Base-by-base conservation (phyloP, 2,797 vertebrate genomes). In the Basileuterus tristriatus region DNA sequence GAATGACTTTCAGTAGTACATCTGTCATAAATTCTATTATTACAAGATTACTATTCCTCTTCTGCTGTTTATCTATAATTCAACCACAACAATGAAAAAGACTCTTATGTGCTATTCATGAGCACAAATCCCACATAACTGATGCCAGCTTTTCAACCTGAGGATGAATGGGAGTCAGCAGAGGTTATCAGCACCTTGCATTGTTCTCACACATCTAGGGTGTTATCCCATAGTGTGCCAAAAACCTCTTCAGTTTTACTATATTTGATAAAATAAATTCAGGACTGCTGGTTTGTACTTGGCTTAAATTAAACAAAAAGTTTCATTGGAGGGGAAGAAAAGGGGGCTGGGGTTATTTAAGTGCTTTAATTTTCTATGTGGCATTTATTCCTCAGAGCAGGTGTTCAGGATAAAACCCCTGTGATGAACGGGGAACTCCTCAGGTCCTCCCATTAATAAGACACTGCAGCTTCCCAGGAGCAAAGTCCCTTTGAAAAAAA, bases 1-100 rank as follows among this genome's bases (percentile, higher is more conserved):
- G 88, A 82, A 94, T 63, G 92, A 50, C 70, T 92, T 79, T 41
- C 39, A 41, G 30, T 37, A 55, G 39, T 81, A 49, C 81, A 69
- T 72, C 32, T 91, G 74, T 83, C 87, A 90, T 69, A 8, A 82
- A 89, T 89, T 95, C 88, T 82, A 43, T 87, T 93, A 89, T 80
- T 92, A 30, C 87, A 89, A 85, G 84, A 52, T 81, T 89, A 86
- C 87, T 81, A 41, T 71, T 96, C 39, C 30, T 30, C 56, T 65
- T 95, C 93, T 74, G 30, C 58, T 93, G 60, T 93, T 95, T 96
- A 93, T 92, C 96, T 94, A 8, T 91, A 92, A 76, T 93, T 96
- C 89, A 93, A 11, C 62, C 70, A 78, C 70, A 94, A 76, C 91
- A 96, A 63, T 91, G 93, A 87, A 80, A 92, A 92, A 43, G 21